phyloP scores from a whole-genome alignment of 2,113 vertebrate genomes.

The Vicugna pacos region DNA sequence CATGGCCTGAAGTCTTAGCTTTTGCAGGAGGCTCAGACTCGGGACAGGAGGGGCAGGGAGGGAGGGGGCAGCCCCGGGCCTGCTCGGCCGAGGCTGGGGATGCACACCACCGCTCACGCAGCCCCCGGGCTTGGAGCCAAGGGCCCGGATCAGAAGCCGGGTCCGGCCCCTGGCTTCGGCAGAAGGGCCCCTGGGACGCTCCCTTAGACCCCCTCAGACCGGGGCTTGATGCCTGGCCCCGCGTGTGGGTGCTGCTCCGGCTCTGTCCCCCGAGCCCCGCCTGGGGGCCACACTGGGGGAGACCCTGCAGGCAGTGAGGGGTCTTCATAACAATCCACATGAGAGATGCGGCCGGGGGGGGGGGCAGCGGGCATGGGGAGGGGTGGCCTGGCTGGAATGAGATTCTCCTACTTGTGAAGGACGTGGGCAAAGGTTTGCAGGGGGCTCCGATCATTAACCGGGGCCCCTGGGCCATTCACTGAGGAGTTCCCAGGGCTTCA shows the following conservation, averaged over 20 bases:
- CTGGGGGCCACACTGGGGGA: background rate
- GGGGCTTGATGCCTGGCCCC: background rate
- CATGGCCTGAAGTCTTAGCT: background rate
- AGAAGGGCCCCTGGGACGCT: accelerated
- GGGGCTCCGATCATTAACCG: background rate
- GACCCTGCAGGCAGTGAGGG: background rate
- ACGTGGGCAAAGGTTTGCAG: accelerated
- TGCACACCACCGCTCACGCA: accelerated
- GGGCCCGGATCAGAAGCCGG: accelerated
- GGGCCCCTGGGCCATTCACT: background rate
- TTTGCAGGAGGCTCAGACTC: background rate
- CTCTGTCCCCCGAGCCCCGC: background rate
- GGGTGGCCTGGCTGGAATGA: background rate
- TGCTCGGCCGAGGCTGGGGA: background rate
- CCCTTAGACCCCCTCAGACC: accelerated
- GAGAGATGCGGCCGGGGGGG: too few species aligned
- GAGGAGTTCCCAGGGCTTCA: background rate
- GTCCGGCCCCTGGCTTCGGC: background rate
- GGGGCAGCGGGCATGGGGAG: background rate
- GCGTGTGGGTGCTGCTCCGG: background rate
- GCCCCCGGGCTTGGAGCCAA: accelerated
- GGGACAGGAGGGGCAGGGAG: background rate
- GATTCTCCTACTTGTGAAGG: accelerated
- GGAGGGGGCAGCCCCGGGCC: background rate
- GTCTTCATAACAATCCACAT: background rate